Evolutionary conservation across 2,797 vertebrate species (phyloP).

Genomic region (Enteromius afrohamiltoni): DNA sequence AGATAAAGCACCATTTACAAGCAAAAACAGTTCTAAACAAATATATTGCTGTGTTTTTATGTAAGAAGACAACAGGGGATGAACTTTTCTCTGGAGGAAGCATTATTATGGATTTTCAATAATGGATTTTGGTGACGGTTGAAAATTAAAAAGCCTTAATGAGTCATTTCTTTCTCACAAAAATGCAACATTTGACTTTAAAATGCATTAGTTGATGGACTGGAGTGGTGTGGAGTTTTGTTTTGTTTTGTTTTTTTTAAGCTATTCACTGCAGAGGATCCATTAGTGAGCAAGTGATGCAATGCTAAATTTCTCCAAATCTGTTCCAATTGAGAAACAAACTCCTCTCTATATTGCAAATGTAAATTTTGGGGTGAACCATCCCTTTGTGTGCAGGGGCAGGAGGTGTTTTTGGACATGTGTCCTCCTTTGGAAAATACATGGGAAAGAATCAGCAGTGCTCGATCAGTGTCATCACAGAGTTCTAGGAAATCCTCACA

Average conservation of each 20-base stretch:
- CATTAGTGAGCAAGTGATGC: too few relatives aligned
- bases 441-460: constrained; percentile 70
- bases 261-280: too few relatives aligned
- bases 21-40: too few relatives aligned
- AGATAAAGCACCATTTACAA: too few relatives aligned
- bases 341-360: not conserved
- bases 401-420: constrained; percentile 78
- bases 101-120: too few relatives aligned
- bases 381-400: constrained; percentile 73
- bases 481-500: constrained; percentile 81
- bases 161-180: not conserved
- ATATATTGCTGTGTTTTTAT: too few relatives aligned
- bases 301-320: too few relatives aligned
- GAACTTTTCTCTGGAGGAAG: too few relatives aligned
- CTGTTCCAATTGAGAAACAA: not conserved
- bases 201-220: not conserved
- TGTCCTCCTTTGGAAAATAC: constrained; percentile 72
- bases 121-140: not conserved
- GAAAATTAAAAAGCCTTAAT: not conserved
- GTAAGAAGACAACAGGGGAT: too few relatives aligned
- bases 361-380: not conserved
- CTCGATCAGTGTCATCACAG: constrained; percentile 80
- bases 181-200: not conserved
- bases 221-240: too few relatives aligned
- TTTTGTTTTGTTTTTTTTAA: too few relatives aligned